phyloP scores from a whole-genome alignment of 1,140 invertebrate genomes.

The Hylaeus volcanicus region DNA sequence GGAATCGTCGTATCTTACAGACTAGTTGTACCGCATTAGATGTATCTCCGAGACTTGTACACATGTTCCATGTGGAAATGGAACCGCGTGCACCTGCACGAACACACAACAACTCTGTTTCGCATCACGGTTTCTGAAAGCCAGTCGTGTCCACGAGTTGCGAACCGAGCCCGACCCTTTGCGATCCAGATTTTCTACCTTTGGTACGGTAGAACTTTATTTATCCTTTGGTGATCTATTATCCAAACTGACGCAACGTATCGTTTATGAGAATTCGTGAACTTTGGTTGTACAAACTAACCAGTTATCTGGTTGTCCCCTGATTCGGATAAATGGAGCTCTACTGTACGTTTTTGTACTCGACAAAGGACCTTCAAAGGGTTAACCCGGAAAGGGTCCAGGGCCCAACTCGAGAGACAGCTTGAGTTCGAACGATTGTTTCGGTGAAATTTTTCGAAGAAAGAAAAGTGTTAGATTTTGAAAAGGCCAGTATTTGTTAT shows the following conservation, averaged over 20 bases:
- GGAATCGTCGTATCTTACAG: conserved; percentile 27
- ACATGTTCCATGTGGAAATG: neutral
- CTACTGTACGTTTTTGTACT: too few relatives aligned
- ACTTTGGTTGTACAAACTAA: too few relatives aligned
- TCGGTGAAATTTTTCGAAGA: neutral
- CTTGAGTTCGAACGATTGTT: neutral
- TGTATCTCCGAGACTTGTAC: neutral
- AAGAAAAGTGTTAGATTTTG: neutral
- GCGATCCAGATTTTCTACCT: too few relatives aligned
- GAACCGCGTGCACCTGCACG: neutral
- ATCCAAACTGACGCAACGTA: too few relatives aligned
- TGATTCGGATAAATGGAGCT: too few relatives aligned
- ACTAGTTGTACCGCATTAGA: conserved; percentile 28
- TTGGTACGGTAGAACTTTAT: too few relatives aligned
- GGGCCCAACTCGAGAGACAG: neutral
- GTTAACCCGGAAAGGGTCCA: too few relatives aligned
- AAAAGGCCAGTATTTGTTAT: too few relatives aligned
- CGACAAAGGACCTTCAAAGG: too few relatives aligned
- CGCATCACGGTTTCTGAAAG: neutral
- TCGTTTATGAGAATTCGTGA: too few relatives aligned
- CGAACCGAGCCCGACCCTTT: neutral
- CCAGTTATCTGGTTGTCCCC: too few relatives aligned
- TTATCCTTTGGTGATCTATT: too few relatives aligned
- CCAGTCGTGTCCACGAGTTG: neutral
- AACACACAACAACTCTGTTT: neutral